phyloP scores from a whole-genome alignment of 2,797 vertebrate species.

The Galagoides demidoff region DNA sequence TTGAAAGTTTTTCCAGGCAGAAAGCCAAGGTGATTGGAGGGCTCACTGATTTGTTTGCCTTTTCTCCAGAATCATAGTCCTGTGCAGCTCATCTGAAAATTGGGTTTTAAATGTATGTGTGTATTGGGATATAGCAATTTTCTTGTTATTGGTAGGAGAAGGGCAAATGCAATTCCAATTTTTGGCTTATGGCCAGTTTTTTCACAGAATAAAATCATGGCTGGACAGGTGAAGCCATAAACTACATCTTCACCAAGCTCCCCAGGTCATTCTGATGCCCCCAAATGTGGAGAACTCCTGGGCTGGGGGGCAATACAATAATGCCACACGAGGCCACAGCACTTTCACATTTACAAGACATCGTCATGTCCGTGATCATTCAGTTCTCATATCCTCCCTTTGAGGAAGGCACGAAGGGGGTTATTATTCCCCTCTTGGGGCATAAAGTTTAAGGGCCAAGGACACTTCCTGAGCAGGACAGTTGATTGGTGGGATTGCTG shows the following conservation, averaged over 20 bases:
- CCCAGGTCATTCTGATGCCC: not conserved
- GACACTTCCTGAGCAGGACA: not conserved
- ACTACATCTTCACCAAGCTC: not conserved
- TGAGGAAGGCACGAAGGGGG: not conserved
- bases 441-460: not conserved
- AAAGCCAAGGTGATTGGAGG: not conserved
- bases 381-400: not conserved
- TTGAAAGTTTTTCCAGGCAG: not conserved
- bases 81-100: not conserved
- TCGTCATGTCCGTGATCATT: not conserved
- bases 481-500: not conserved
- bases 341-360: not conserved
- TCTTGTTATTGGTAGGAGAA: not conserved
- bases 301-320: not conserved
- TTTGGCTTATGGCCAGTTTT: slow-evolving; percentile 2
- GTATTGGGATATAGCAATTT: not conserved
- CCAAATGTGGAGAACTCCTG: not conserved
- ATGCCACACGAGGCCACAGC: no score
- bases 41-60: not conserved
- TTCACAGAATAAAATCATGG: not conserved
- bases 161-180: not conserved
- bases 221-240: not conserved
- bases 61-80: not conserved
- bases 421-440: not conserved
- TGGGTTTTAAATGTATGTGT: slow-evolving; percentile 21